Base-by-base conservation (phyloP, 2,888 invertebrate genomes). In the Geophilus truncorum region DNA sequence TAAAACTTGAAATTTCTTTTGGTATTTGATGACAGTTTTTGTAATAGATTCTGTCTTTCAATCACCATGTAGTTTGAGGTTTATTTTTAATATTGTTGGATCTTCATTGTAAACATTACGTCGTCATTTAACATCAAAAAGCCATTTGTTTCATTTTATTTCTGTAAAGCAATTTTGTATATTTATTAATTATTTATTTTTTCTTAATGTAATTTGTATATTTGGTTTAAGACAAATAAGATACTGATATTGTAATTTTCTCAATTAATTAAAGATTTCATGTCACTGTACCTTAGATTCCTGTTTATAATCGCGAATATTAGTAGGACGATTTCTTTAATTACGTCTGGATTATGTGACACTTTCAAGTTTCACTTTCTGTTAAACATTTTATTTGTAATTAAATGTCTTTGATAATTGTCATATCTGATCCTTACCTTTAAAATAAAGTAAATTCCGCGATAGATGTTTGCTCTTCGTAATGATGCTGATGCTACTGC, bases 101-200 rank as follows among this genome's bases (percentile, higher is more conserved):
- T 28, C 28, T 25, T 15, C 28, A 25, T 51, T 51, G 40, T 70
- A 70, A 70, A 70, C 70, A n/a, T 25, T 70, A n/a, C n/a, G 70
- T 70, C 28, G 25, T 70, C 70, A 70, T 62, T 45, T 62, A 62
- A 23, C 28, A n/a, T n/a, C 10, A 70, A 57, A 70, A 70, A 70
- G 23, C 28, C 70, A 70, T 70, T n/a, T 10, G 12, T 70, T 70
- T 70, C 70, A 70, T 70, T 70, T 62, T 70, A 70, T 70, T 70
- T 25, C 15, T 70, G 70, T 70, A 70, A 70, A 70, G 25, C 28
- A 25, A 70, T n/a, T 62, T 28, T 70, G 70, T 70, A 70, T 70
- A 70, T 70, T 70, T 70, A 70, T 70, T 70, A 15, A 25, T n/a
- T 23, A 23, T 62, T 70, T 70, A 70, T 70, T 70, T 51, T 25